phyloP scores from a whole-genome alignment of 2,113 vertebrate genomes.

The Cromileptes altivelis region DNA sequence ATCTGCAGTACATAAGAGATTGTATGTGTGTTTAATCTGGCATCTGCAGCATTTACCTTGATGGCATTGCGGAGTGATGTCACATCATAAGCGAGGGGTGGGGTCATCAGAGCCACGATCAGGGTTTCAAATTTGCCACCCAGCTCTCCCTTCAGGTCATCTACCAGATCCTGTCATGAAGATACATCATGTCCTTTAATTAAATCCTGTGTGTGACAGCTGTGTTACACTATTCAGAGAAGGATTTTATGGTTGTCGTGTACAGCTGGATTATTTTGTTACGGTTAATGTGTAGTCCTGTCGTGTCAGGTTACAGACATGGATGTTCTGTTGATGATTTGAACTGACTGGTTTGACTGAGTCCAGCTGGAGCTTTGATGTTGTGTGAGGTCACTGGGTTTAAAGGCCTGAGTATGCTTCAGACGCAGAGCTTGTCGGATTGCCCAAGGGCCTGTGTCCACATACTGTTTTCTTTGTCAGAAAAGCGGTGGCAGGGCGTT shows the following conservation, averaged over 20 bases:
- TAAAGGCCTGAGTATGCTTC: slow-evolving; percentile 2
- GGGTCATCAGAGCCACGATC: slow-evolving; percentile 91
- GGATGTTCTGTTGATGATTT: slow-evolving; percentile 5
- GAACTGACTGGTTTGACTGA: not conserved
- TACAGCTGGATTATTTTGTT: not conserved
- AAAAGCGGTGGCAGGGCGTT: too few relatives aligned
- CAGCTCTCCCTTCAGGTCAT: slow-evolving; percentile 93
- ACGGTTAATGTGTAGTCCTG: not conserved
- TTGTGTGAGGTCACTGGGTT: not conserved
- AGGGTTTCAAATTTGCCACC: slow-evolving; percentile 93
- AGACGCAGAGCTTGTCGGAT: not conserved
- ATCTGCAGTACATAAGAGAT: not conserved
- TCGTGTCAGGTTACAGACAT: not conserved
- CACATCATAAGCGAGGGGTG: slow-evolving; percentile 88
- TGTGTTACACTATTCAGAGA: not conserved
- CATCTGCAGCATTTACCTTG: slow-evolving; percentile 85
- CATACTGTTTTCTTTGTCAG: too few relatives aligned
- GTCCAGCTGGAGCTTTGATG: not conserved
- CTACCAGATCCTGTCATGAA: slow-evolving; percentile 88
- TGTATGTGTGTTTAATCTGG: not conserved
- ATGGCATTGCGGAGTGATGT: slow-evolving; percentile 89
- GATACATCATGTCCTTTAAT: not conserved
- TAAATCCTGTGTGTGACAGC: not conserved
- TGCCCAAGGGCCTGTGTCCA: too few relatives aligned
- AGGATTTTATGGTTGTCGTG: not conserved